These are phyloP conservation scores for Cosmia trapezina DNA, from an alignment of 2,888 invertebrate species.

Conservation along the genomic window DNA sequence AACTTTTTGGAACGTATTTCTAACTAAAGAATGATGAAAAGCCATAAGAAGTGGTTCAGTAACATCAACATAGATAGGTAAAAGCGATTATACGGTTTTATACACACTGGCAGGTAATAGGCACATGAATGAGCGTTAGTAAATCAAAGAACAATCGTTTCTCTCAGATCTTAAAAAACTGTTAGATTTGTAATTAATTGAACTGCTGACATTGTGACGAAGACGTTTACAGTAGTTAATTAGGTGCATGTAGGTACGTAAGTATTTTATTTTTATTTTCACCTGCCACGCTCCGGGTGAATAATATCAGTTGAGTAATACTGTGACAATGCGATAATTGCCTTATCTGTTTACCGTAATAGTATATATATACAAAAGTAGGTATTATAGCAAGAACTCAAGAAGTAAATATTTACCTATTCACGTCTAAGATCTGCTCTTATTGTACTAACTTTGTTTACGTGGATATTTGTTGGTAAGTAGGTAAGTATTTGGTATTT, in stretches of 20 bases:
- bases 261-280: too few relatives aligned
- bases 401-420: slow-evolving; percentile 30
- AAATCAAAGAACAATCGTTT: slow-evolving; percentile 24
- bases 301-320: slow-evolving; percentile 41
- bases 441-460: neutral
- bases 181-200: slow-evolving; percentile 13
- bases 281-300: slow-evolving; percentile 20
- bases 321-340: slow-evolving; percentile 31
- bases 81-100: slow-evolving; percentile 8
- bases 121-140: neutral
- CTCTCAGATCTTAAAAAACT: slow-evolving; percentile 15
- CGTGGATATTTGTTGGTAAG: neutral
- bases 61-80: neutral
- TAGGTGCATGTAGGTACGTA: too few relatives aligned
- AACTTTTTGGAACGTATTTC: neutral
- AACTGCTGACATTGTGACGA: slow-evolving; percentile 3
- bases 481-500: too few relatives aligned
- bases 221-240: neutral
- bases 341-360: slow-evolving; percentile 7
- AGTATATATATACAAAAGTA: neutral
- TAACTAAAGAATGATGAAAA: neutral
- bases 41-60: slow-evolving; percentile 9
- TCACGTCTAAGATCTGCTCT: too few relatives aligned
- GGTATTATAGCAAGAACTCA: slow-evolving; percentile 7
- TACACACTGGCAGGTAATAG: slow-evolving; percentile 15